phyloP scores from a whole-genome alignment of 30 jellyfish, hydroid and myxozoan genomes.

The Sanderia malayensis region DNA sequence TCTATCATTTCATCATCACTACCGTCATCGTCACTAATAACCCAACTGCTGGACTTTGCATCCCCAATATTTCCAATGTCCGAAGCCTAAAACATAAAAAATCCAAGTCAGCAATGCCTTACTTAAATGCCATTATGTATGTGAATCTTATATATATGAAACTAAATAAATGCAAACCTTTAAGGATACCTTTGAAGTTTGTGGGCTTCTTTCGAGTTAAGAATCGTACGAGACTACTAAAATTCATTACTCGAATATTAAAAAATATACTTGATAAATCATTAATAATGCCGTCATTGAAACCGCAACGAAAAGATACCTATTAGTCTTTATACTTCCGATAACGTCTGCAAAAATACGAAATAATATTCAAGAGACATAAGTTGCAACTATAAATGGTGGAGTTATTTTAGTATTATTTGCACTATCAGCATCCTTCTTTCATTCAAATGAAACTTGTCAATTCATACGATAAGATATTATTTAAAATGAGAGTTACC shows the following conservation, averaged over 20 bases:
- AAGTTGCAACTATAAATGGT: not conserved
- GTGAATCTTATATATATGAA: not conserved
- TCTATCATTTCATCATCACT: not conserved
- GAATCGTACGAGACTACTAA: not conserved
- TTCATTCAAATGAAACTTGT: too few relatives aligned
- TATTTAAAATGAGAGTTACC: too few relatives aligned
- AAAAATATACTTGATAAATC: not conserved
- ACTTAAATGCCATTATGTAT: not conserved
- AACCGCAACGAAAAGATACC: too few relatives aligned
- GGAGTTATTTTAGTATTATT: too few relatives aligned
- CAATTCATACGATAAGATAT: too few relatives aligned
- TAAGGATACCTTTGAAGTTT: not conserved
- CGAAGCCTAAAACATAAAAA: constrained; percentile 22
- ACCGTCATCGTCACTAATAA: constrained; percentile 73
- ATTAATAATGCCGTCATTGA: not conserved
- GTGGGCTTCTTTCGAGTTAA: not conserved
- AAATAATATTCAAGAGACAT: not conserved
- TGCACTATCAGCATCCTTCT: too few relatives aligned
- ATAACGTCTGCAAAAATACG: too few relatives aligned
- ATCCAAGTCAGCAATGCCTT: not conserved
- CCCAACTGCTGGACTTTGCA: constrained; percentile 79
- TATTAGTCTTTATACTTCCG: too few relatives aligned
- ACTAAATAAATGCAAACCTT: not conserved
- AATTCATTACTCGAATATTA: too few relatives aligned
- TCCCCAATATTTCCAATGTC: constrained; percentile 62